Evolutionary conservation across 2,113 vertebrate species (phyloP).

Genomic region (Daphoenositta chrysoptera): DNA sequence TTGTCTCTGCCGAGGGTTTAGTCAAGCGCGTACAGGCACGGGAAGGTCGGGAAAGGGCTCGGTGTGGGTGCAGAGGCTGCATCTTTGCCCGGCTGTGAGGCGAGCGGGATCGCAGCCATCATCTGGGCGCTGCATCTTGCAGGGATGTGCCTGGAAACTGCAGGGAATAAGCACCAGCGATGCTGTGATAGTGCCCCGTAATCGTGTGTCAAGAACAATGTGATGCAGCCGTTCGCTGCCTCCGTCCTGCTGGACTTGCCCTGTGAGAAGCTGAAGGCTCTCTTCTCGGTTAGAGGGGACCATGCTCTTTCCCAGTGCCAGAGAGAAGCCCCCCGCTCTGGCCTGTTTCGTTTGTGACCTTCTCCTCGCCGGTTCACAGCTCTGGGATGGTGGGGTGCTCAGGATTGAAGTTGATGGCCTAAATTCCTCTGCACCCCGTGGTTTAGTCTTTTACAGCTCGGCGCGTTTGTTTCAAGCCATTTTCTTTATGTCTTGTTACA

Average conservation of each 20-base stretch:
- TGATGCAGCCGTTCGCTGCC: background rate
- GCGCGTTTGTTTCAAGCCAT: background rate
- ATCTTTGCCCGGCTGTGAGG: background rate
- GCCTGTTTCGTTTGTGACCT: background rate
- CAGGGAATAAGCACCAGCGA: background rate
- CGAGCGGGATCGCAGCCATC: background rate
- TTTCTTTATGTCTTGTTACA: background rate
- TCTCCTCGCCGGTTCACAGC: background rate
- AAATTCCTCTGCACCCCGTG: background rate
- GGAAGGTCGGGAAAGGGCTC: background rate
- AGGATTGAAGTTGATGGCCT: background rate
- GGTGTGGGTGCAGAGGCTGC: background rate
- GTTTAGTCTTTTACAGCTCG: background rate
- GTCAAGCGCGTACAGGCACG: background rate
- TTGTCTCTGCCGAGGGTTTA: background rate
- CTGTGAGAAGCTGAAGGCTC: background rate
- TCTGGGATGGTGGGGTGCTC: background rate
- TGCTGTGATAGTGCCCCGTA: background rate
- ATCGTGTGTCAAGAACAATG: background rate
- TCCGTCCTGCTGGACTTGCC: background rate
- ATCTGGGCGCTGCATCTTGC: background rate
- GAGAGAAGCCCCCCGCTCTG: background rate
- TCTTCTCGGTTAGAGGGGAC: background rate
- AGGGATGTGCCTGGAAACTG: background rate
- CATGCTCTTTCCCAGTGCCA: accelerated